Percentiles rank a stretch among this genome's conserved stretches.
Evolutionary conservation across 2,113 vertebrate genomes (phyloP).

Genomic region (Mastomys natalensis): DNA sequence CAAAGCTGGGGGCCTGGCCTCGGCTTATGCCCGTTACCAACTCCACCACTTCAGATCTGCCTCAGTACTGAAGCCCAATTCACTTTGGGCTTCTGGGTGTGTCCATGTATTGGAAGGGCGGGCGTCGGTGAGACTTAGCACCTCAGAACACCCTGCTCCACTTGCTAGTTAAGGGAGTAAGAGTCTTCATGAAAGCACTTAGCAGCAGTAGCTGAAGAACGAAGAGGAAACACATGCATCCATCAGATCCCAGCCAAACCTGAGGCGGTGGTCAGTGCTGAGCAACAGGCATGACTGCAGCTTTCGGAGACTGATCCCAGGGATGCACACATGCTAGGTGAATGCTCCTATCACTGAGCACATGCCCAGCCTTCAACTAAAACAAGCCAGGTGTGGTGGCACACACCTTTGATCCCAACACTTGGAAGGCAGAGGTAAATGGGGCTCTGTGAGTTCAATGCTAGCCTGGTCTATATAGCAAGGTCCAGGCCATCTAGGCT

Average conservation of each 20-base stretch:
- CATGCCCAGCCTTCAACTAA: not conserved
- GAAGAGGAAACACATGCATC: not conserved
- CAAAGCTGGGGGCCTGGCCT: not conserved
- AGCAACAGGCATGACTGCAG: not conserved
- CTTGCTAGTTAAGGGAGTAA: not conserved
- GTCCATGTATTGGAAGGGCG: not conserved
- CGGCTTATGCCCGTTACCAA: fast-evolving
- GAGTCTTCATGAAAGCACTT: not conserved
- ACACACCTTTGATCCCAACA: not conserved
- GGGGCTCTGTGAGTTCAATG: not conserved
- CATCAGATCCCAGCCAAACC: not conserved
- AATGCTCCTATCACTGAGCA: not conserved
- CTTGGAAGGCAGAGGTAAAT: not conserved
- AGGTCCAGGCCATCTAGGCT: not conserved
- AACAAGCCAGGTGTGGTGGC: not conserved
- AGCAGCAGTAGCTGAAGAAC: not conserved
- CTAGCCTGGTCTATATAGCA: not conserved
- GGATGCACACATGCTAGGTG: not conserved
- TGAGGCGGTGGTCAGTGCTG: not conserved
- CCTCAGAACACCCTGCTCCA: not conserved
- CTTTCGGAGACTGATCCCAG: no score
- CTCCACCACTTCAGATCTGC: not conserved
- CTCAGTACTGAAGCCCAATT: not conserved
- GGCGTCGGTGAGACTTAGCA: not conserved
- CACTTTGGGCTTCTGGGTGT: not conserved